A percentile compares a stretch with the other conserved stretches of the same genome.
Conservation (phyloP, 2,797 vertebrate species). For the Mycteria americana region DNA sequence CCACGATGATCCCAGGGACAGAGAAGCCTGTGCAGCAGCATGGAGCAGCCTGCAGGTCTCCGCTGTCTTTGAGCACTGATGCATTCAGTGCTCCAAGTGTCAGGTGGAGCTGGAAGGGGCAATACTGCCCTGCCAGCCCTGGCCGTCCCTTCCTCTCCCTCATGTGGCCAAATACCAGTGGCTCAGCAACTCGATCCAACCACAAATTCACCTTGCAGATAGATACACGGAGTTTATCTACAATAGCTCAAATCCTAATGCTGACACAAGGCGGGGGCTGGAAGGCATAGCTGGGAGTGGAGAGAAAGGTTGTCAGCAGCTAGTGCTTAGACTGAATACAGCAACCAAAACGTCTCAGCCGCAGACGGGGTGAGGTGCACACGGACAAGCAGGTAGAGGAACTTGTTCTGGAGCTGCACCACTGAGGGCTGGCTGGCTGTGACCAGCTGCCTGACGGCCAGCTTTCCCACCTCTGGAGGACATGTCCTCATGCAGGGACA, state of each 20-base stretch:
- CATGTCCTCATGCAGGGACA: neutral
- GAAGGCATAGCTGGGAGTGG: neutral
- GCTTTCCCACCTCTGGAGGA: neutral
- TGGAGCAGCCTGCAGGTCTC: neutral
- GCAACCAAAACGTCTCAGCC: neutral
- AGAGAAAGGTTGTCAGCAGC: neutral
- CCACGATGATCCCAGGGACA: neutral
- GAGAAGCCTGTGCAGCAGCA: neutral
- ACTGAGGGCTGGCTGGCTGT: neutral
- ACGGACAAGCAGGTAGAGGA: neutral
- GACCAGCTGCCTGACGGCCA: neutral
- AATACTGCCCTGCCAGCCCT: neutral
- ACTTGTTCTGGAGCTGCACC: neutral
- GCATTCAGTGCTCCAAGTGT: neutral
- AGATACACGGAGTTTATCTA: neutral
- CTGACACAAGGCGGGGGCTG: neutral
- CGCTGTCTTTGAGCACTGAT: neutral
- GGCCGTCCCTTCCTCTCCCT: neutral
- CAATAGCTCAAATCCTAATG: neutral
- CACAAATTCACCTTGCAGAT: neutral
- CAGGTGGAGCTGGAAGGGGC: neutral
- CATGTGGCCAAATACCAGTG: neutral
- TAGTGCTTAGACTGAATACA: neutral
- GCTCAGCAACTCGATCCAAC: fast-evolving
- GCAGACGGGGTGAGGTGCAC: neutral